These are phyloP conservation scores for Eupithecia dodoneata DNA, from an alignment of 2,888 invertebrate genomes.

Conservation along the genomic window DNA sequence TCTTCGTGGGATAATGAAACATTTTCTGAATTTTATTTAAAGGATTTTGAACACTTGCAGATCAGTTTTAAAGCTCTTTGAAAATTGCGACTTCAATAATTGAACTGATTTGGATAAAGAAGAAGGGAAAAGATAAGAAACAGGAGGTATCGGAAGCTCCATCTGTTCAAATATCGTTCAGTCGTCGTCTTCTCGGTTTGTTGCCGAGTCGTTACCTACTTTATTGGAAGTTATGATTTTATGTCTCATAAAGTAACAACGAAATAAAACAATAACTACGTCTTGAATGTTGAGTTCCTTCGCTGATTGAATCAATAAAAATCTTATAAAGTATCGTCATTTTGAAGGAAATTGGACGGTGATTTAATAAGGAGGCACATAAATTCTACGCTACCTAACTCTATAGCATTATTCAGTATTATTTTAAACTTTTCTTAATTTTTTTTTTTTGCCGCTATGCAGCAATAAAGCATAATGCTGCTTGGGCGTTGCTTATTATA, in stretches of 20 bases:
- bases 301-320: slow-evolving; percentile 3
- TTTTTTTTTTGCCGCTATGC: neutral
- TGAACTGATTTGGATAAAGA: neutral
- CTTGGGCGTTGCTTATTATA: neutral
- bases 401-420: neutral
- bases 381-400: neutral
- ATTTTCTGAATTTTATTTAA: neutral
- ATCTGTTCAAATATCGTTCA: neutral
- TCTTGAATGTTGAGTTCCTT: slow-evolving; percentile 14
- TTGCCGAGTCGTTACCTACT: slow-evolving; percentile 1
- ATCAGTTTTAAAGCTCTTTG: neutral
- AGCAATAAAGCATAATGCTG: neutral
- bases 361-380: neutral
- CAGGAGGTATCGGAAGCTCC: neutral
- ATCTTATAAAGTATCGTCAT: neutral
- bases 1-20: slow-evolving; percentile 2
- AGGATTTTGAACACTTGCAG: neutral
- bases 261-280: slow-evolving; percentile 12
- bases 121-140: neutral
- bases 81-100: neutral
- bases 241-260: slow-evolving; percentile 25
- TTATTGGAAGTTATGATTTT: slow-evolving; percentile 31
- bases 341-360: neutral
- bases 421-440: neutral
- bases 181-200: neutral